Evolutionary conservation across 2,888 invertebrate species (phyloP), one percentile per base, ranked within the genome.

Genomic region (Ochropacha duplaris): DNA sequence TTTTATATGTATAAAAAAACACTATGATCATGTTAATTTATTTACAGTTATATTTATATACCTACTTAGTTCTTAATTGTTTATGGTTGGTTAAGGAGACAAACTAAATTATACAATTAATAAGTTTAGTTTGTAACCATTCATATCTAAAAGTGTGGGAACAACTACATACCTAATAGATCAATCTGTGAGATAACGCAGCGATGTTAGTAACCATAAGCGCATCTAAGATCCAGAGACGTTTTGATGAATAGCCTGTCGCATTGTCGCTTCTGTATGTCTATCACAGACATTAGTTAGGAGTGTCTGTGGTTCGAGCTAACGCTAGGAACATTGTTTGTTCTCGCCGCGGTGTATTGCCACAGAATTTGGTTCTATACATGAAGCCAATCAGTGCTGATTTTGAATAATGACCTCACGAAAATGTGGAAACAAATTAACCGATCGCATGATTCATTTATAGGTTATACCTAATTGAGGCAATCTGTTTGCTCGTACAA

Each of bases 181-280:
- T 87, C 79, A 78, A 81, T 83, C 67, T 71, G 56, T 57, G 64
- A 66, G 84, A 86, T 83, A 85, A 75, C 57, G 62, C 62, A 57
- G 62, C 60, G 58, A 67, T 76, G 83, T 76, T 72, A 75, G 66
- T 66, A 65, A 61, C 56, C 70, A 68, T 61, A 72, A 69, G 69
- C 71, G 64, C 68, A 65, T 57, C 62, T 60, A 65, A 72, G 68
- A 61, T 71, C 68, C 68, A 65, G 65, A 72, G 84, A 84, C 81
- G 67, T 78, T 74, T 85, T 90, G 89, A 90, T 87, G 76, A 79
- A 90, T 89, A 70, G 72, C 75, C 82, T 79, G 86, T 87, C 88
- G 64, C 58, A 58, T 75, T 67, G 69, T 59, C 72, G 81, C 86
- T 85, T 87, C 88, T 87, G 84, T 85, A 68, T 69, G 83, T 84